Conservation (phyloP, 2,888 invertebrate genomes). For the Campoletis raptor region DNA sequence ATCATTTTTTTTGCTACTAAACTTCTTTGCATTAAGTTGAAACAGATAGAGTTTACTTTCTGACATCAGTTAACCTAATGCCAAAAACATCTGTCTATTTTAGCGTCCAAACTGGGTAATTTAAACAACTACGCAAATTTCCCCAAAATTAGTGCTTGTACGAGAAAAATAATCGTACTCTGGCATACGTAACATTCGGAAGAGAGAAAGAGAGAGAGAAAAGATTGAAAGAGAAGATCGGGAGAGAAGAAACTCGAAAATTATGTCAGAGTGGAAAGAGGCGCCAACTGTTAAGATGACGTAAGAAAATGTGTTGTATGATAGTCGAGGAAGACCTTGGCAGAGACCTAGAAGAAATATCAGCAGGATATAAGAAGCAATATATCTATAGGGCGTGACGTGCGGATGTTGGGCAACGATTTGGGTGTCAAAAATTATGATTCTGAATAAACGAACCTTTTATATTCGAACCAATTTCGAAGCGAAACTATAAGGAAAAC, state of each 20-base stretch:
- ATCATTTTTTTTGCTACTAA: neutral
- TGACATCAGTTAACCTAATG: neutral
- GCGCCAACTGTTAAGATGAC: constrained; percentile 39
- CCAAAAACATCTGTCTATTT: constrained; percentile 16
- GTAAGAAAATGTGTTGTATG: constrained; percentile 35
- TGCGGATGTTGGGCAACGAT: neutral
- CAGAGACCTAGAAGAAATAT: constrained; percentile 70
- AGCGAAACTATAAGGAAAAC: neutral
- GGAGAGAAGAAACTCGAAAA: constrained; percentile 20
- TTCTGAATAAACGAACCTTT: neutral
- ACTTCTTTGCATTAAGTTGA: neutral
- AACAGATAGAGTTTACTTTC: neutral
- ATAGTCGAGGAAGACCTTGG: constrained; percentile 70
- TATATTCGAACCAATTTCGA: neutral
- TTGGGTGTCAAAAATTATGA: neutral
- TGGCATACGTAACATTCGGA: neutral
- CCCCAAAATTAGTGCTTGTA: constrained; percentile 16
- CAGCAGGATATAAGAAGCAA: neutral
- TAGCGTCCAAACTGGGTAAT: constrained; percentile 9
- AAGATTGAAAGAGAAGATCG: neutral
- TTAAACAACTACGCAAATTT: constrained; percentile 6
- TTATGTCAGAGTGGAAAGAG: constrained; percentile 42
- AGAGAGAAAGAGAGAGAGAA: constrained; percentile 4
- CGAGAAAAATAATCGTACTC: neutral
- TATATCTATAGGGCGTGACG: neutral